Percentiles rank a stretch among this genome's conserved stretches.
Conservation (phyloP, 2,113 vertebrate genomes). For the Microtus montanus region DNA sequence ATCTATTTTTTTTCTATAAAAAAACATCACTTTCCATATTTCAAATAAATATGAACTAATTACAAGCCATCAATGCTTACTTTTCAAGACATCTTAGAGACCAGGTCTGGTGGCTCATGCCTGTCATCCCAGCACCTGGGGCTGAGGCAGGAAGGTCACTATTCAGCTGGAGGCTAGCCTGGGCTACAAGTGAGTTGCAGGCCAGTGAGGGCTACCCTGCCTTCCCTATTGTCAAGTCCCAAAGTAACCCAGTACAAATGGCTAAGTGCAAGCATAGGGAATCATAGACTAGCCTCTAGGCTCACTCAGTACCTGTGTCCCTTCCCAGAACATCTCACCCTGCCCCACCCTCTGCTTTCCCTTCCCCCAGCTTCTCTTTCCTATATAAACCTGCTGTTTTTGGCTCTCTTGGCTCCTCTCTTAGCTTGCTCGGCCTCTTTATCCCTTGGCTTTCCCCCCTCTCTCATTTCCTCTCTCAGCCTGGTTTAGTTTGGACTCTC, state of each 20-base stretch:
- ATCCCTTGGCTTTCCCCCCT: too few species aligned
- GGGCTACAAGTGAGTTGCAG: background rate
- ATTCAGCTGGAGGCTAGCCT: background rate
- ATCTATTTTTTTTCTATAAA: conserved; percentile 6
- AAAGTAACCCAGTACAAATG: background rate
- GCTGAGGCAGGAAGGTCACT: background rate
- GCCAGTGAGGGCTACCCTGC: background rate
- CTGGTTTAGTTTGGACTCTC: background rate
- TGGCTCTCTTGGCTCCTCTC: background rate
- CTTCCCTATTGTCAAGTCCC: background rate
- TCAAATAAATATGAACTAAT: conserved; percentile 10
- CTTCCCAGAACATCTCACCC: background rate
- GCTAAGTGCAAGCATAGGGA: background rate
- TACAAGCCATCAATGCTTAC: background rate
- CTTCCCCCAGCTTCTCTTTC: background rate
- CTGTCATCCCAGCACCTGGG: background rate
- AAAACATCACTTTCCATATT: background rate
- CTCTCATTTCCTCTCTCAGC: background rate
- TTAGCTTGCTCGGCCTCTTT: background rate
- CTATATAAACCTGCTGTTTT: background rate
- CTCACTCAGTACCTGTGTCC: background rate
- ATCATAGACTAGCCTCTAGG: background rate
- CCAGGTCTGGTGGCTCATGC: too few species aligned
- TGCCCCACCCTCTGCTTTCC: background rate
- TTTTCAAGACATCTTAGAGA: conserved; percentile 19